Conservation (phyloP, 2,113 vertebrate species). For the Mungos mungo region DNA sequence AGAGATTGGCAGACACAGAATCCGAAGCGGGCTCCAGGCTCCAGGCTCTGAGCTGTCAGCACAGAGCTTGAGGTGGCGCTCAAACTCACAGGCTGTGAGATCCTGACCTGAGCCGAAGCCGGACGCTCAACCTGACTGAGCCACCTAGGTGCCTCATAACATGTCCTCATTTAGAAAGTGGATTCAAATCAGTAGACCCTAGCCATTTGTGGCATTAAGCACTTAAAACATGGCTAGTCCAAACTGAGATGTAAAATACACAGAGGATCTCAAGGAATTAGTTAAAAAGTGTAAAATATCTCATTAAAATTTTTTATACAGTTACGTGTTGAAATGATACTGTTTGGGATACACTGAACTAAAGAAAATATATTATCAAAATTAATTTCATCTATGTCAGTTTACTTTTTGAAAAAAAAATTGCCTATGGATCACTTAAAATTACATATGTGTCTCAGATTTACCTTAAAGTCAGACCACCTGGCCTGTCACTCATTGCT, state of each 20-base stretch:
- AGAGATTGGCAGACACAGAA: too few species aligned
- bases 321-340: not conserved
- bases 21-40: too few species aligned
- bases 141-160: not conserved
- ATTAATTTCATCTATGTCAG: not conserved
- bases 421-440: not conserved
- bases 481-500: not conserved
- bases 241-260: not conserved
- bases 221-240: not conserved
- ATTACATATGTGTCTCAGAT: not conserved
- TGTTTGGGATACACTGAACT: not conserved
- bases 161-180: not conserved
- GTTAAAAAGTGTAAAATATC: not conserved
- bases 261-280: not conserved
- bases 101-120: too few species aligned
- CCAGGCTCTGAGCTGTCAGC: too few species aligned
- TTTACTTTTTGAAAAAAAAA: not conserved
- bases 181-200: not conserved
- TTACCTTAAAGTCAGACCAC: not conserved
- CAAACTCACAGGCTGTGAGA: too few species aligned
- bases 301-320: not conserved
- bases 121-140: too few species aligned
- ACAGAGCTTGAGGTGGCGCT: too few species aligned
- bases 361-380: conserved; percentile 34
- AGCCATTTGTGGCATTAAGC: not conserved